phyloP scores from a whole-genome alignment of 2,888 invertebrate genomes.

The Ochropacha duplaris region DNA sequence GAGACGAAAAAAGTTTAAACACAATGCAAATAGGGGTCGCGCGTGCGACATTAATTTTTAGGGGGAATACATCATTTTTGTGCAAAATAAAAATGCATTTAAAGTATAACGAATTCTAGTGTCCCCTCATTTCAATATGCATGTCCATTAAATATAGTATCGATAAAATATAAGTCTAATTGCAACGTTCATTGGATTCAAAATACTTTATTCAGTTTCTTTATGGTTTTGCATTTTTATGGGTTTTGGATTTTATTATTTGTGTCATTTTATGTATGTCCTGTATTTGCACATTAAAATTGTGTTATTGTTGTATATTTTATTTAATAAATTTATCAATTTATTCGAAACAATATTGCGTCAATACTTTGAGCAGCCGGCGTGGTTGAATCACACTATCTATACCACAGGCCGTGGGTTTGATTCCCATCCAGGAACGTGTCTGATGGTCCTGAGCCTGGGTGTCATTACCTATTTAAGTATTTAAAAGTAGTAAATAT shows the following conservation, averaged over 20 bases:
- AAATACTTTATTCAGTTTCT: constrained; percentile 27
- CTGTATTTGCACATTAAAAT: constrained; percentile 11
- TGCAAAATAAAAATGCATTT: constrained; percentile 75
- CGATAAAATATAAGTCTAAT: constrained; percentile 34
- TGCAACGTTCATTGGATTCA: constrained; percentile 27
- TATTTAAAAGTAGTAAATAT: too few relatives aligned
- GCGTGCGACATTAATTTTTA: constrained; percentile 74
- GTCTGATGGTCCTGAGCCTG: too few relatives aligned
- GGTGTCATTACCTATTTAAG: too few relatives aligned
- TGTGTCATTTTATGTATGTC: constrained; percentile 33
- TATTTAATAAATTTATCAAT: too few relatives aligned
- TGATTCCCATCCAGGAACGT: too few relatives aligned
- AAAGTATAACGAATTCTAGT: constrained; percentile 66
- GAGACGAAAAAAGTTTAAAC: constrained; percentile 60
- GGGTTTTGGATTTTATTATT: constrained; percentile 58
- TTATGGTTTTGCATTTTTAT: constrained; percentile 46
- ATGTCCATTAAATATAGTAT: constrained; percentile 46
- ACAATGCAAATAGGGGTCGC: constrained; percentile 80
- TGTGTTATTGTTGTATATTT: too few relatives aligned
- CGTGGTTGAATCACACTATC: too few relatives aligned
- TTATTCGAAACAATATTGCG: too few relatives aligned
- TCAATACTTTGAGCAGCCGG: too few relatives aligned
- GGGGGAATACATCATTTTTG: constrained; percentile 76
- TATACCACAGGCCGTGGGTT: too few relatives aligned
- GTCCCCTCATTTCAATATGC: constrained; percentile 77